Conservation (phyloP, 1,140 invertebrate genomes). For the Penaeus indicus region DNA sequence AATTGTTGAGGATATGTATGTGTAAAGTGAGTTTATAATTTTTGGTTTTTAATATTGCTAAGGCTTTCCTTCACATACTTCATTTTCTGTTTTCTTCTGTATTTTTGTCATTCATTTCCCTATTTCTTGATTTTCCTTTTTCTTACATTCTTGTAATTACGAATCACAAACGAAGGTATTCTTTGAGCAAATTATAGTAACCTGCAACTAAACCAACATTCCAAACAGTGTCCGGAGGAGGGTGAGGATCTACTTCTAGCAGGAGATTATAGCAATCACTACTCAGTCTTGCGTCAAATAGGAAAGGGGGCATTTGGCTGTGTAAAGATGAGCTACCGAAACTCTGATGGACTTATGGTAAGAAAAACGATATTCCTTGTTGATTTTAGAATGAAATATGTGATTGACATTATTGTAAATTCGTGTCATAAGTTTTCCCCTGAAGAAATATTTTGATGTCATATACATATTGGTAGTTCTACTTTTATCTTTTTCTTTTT, state of each 20-base stretch:
- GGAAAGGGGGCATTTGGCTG: constrained; percentile 84
- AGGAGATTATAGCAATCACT: constrained; percentile 77
- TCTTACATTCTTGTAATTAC: neutral
- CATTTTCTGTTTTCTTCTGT: neutral
- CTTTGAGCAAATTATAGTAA: no score
- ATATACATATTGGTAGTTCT: no score
- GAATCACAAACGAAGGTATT: no score
- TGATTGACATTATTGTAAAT: no score
- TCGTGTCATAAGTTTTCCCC: neutral
- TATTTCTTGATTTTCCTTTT: neutral
- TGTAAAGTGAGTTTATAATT: no score
- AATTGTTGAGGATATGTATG: no score
- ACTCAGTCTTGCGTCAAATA: constrained; percentile 80
- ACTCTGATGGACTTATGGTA: constrained; percentile 76
- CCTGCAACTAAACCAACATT: neutral
- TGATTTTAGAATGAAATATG: no score
- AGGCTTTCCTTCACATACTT: neutral
- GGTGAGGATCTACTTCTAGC: constrained; percentile 27
- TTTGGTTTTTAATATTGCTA: no score
- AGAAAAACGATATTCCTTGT: neutral
- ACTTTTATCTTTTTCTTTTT: no score
- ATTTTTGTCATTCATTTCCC: neutral
- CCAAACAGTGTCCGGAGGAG: constrained; percentile 40
- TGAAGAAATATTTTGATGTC: neutral
- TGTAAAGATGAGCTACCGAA: constrained; percentile 79